These are phyloP conservation scores for Trichonephila clavata DNA, from an alignment of 1,140 invertebrate genomes.

Conservation along the genomic window DNA sequence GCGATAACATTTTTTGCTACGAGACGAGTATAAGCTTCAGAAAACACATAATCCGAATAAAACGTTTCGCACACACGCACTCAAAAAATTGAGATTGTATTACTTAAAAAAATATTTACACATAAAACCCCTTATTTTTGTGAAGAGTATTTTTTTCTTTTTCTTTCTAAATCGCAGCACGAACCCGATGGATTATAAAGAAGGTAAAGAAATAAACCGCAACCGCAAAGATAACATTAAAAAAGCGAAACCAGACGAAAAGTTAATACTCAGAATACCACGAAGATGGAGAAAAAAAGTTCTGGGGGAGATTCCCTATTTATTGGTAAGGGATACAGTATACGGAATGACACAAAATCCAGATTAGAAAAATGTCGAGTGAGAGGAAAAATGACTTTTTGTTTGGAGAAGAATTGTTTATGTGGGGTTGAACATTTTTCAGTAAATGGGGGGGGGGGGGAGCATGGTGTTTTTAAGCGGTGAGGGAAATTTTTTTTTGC, in stretches of 20 bases:
- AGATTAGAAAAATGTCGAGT: neutral
- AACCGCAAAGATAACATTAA: neutral
- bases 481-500: neutral
- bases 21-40: too few relatives aligned
- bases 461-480: neutral
- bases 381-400: neutral
- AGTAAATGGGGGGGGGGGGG: neutral
- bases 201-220: neutral
- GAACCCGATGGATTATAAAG: neutral
- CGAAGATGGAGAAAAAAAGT: neutral
- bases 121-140: neutral
- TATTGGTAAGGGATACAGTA: neutral
- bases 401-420: constrained; percentile 1
- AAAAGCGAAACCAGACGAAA: neutral
- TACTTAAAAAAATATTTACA: neutral
- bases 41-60: too few relatives aligned
- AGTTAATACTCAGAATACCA: neutral
- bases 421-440: neutral
- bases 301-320: neutral
- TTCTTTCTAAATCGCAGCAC: neutral
- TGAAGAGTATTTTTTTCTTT: neutral
- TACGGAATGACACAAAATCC: too few relatives aligned
- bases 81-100: too few relatives aligned
- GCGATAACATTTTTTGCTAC: too few relatives aligned
- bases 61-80: too few relatives aligned